These are phyloP conservation scores for Campoletis raptor DNA, from an alignment of 2,888 invertebrate genomes.

Conservation along the genomic window DNA sequence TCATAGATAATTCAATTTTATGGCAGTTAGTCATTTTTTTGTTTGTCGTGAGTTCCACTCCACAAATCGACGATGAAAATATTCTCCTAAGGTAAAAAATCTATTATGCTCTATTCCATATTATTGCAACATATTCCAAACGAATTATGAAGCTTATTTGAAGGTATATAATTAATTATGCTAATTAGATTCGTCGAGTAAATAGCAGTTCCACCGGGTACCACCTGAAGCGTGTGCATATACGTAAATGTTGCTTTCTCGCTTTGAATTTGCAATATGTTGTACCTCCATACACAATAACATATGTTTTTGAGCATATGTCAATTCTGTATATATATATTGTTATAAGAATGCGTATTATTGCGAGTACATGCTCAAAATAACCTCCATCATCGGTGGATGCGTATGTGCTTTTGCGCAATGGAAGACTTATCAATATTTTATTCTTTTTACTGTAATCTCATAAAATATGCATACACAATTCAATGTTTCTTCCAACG, in stretches of 20 bases:
- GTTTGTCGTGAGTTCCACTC: not conserved
- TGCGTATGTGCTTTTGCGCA: too few species aligned
- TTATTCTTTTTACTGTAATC: too few species aligned
- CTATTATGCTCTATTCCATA: not conserved
- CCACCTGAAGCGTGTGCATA: slow-evolving; percentile 3
- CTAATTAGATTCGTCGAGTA: slow-evolving; percentile 75
- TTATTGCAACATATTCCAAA: slow-evolving; percentile 2
- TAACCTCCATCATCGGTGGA: too few species aligned
- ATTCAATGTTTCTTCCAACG: too few species aligned
- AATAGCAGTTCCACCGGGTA: slow-evolving; percentile 67
- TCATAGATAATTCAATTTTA: not conserved
- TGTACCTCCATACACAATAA: slow-evolving; percentile 30
- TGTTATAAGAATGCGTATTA: too few species aligned
- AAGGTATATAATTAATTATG: slow-evolving; percentile 75
- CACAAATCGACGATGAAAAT: not conserved
- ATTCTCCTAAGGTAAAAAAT: slow-evolving; percentile 9
- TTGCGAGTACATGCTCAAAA: too few species aligned
- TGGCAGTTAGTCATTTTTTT: not conserved
- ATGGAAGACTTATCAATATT: too few species aligned
- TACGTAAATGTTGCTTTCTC: slow-evolving; percentile 6
- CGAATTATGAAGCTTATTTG: slow-evolving; percentile 74
- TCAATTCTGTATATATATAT: too few species aligned
- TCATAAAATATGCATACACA: too few species aligned
- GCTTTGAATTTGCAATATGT: slow-evolving; percentile 16
- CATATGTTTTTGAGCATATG: too few species aligned